Percentiles rank a stretch among this genome's conserved stretches.
phyloP scores from a whole-genome alignment of 2,113 vertebrate genomes.

The Dolichotis patagonum region DNA sequence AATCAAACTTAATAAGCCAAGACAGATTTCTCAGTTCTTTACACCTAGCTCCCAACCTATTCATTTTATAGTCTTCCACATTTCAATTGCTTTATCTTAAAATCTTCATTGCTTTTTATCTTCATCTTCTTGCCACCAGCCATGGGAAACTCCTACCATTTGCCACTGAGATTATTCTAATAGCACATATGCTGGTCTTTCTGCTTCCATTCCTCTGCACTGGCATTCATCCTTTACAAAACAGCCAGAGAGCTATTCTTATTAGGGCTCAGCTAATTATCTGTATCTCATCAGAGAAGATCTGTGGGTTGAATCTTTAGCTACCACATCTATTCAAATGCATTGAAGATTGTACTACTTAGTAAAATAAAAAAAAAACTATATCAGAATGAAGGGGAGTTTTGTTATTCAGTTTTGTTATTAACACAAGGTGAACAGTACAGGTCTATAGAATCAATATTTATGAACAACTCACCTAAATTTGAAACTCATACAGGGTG shows the following conservation, averaged over 20 bases:
- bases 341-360: background rate
- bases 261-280: background rate
- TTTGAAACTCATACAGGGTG: background rate
- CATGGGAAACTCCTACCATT: background rate
- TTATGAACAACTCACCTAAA: background rate
- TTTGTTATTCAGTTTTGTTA: background rate
- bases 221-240: background rate
- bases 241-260: background rate
- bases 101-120: background rate
- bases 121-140: background rate
- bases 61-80: background rate
- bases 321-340: background rate
- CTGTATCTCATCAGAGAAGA: background rate
- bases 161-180: background rate
- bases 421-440: background rate
- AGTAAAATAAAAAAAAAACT: background rate
- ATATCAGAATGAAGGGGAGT: background rate
- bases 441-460: background rate
- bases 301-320: background rate
- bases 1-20: background rate
- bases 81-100: background rate
- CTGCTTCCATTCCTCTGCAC: background rate
- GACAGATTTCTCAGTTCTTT: background rate
- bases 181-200: background rate
- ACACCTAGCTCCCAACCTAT: background rate